These are phyloP conservation scores for Onychostoma macrolepis DNA, from an alignment of 2,113 vertebrate species.

Conservation along the genomic window DNA sequence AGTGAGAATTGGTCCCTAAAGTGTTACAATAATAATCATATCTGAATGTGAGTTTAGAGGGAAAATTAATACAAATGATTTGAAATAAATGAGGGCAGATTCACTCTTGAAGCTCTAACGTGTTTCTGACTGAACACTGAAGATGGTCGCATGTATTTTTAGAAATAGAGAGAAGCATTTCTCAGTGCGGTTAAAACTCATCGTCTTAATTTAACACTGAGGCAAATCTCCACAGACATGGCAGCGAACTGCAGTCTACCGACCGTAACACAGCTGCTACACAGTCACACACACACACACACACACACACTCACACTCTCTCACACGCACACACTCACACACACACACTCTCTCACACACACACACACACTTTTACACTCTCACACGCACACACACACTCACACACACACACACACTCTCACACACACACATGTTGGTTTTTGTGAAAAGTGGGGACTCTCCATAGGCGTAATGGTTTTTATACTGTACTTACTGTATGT, in stretches of 20 bases:
- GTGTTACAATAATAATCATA: too few relatives aligned
- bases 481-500: too few relatives aligned
- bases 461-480: too few relatives aligned
- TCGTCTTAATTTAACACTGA: conserved; percentile 69
- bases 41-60: not conserved
- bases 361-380: too few relatives aligned
- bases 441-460: too few relatives aligned
- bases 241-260: conserved; percentile 41
- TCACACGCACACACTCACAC: conserved; percentile 2
- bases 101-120: not conserved
- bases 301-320: not conserved
- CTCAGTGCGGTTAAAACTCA: conserved; percentile 59
- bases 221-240: conserved; percentile 69
- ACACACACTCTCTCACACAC: not conserved
- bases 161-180: conserved; percentile 51
- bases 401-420: not conserved
- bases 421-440: not conserved
- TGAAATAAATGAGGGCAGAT: not conserved
- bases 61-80: too few relatives aligned
- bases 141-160: conserved; percentile 19
- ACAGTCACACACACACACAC: too few relatives aligned
- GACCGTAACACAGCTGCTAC: conserved; percentile 74
- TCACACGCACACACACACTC: not conserved
- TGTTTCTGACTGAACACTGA: conserved; percentile 16
- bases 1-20: too few relatives aligned